Base-by-base conservation (phyloP, 2,797 vertebrate species). In the Pipistrellus pipistrellus region DNA sequence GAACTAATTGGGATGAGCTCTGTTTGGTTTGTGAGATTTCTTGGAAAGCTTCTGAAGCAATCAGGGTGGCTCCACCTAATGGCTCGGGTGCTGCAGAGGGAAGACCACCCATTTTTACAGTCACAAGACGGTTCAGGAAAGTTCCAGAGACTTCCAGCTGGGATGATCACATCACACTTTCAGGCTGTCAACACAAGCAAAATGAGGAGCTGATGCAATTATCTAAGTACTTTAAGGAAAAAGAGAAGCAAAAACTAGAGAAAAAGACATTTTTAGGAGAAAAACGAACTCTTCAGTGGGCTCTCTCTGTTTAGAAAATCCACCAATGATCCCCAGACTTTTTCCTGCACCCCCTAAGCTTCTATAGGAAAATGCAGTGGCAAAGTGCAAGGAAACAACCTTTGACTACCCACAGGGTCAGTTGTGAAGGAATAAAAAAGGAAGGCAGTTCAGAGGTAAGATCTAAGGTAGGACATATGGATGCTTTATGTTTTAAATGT, bases 21-120 rank as follows among this genome's bases (percentile, higher is more conserved):
- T 53, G 30, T 81, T 80, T 64, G 18, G 35, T 75, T 72, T 78
- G 75, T 73, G 20, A 82, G 46, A 82, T 81, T 94, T 95, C 82
- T 95, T 93, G 88, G 82, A 93, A 93, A 93, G 69, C 53, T 38
- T n/a, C n/a, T 73, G 81, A 89, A 91, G 44, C 32, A 89, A 38
- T 59, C 13, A 15, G 9, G 66, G 82, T 14, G 35, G 0, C 27
- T 92, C 68, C 12, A 64, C 87, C 53, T 23, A 82, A 80, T 59
- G 14, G 23, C 44, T 59, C 4, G 2, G 55, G 64, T 73, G 62
- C 32, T 64, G 51, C 75, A 71, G 27, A 90, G 59, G 10, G 64
- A 92, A 84, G 78, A 85, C 38, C 55, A 88, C 41, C 44, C 38
- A 77, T n/a, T 84, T 93, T 86, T 41, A 72, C 23, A 77, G 46